These are phyloP conservation scores for Myotis daubentonii DNA, from an alignment of 2,797 vertebrate genomes.

Conservation along the genomic window DNA sequence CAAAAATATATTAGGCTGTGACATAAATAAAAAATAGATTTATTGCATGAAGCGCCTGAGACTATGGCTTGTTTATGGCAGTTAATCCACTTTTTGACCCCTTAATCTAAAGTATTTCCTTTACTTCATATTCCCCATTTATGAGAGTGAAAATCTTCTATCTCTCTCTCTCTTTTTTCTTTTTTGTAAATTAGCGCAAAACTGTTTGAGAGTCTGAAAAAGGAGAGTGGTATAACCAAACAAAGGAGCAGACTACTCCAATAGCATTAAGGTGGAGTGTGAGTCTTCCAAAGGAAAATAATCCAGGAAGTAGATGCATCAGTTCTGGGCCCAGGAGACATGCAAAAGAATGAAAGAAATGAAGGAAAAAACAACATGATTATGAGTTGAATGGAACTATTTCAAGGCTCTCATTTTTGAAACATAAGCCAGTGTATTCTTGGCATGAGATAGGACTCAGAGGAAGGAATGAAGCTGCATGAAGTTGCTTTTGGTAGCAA, in stretches of 20 bases:
- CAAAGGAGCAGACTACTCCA: neutral
- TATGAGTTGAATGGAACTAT: neutral
- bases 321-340: neutral
- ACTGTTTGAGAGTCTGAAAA: neutral
- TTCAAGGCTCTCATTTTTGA: conserved; percentile 34
- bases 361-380: neutral
- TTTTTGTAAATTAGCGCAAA: conserved; percentile 17
- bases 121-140: neutral
- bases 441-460: conserved; percentile 8
- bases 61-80: neutral
- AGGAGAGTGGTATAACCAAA: neutral
- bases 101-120: neutral
- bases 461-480: neutral
- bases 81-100: neutral
- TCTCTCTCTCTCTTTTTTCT: neutral
- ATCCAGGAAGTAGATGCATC: neutral
- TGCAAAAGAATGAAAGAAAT: neutral
- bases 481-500: conserved; percentile 52
- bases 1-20: neutral
- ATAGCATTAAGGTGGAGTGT: neutral
- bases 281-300: neutral
- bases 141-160: neutral
- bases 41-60: neutral
- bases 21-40: neutral
- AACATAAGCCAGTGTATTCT: conserved; percentile 14